Evolutionary conservation across 2,888 invertebrate species (phyloP).

Genomic region (Zaprionus bogoriensis): DNA sequence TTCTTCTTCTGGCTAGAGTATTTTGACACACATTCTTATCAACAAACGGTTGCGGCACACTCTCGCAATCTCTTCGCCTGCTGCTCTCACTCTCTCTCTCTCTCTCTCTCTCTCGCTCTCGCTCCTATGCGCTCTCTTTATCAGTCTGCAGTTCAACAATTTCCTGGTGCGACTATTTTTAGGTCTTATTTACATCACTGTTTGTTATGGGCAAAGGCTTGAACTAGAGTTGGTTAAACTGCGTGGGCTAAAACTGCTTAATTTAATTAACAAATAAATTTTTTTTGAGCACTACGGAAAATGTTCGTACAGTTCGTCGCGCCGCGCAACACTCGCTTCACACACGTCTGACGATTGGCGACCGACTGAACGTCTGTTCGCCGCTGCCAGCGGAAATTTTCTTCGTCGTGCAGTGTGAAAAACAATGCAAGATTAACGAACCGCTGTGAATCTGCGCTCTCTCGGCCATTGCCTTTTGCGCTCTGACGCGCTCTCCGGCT

Average conservation of each 20-base stretch:
- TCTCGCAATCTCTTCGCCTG: background rate
- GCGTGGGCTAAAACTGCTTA: too few relatives aligned
- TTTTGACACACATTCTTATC: conserved; percentile 70
- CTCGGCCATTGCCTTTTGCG: background rate
- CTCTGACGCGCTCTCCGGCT: background rate
- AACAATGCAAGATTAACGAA: background rate
- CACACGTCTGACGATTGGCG: background rate
- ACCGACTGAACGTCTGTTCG: background rate
- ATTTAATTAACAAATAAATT: too few relatives aligned
- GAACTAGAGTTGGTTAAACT: too few relatives aligned
- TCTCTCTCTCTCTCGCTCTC: too few relatives aligned
- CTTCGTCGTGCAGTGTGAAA: background rate
- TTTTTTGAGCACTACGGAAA: background rate
- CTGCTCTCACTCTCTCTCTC: conserved; percentile 5
- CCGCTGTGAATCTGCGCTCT: background rate
- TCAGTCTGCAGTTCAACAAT: too few relatives aligned
- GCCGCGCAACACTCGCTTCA: background rate
- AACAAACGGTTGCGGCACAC: conserved; percentile 32
- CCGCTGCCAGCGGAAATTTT: too few relatives aligned
- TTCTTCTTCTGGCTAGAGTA: conserved; percentile 13
- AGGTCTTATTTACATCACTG: too few relatives aligned
- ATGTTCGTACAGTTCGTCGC: background rate
- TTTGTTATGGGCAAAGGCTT: too few relatives aligned
- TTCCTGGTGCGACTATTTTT: too few relatives aligned
- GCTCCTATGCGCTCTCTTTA: too few relatives aligned